Conservation (phyloP, 2,888 invertebrate species). For the Zygaena filipendulae region DNA sequence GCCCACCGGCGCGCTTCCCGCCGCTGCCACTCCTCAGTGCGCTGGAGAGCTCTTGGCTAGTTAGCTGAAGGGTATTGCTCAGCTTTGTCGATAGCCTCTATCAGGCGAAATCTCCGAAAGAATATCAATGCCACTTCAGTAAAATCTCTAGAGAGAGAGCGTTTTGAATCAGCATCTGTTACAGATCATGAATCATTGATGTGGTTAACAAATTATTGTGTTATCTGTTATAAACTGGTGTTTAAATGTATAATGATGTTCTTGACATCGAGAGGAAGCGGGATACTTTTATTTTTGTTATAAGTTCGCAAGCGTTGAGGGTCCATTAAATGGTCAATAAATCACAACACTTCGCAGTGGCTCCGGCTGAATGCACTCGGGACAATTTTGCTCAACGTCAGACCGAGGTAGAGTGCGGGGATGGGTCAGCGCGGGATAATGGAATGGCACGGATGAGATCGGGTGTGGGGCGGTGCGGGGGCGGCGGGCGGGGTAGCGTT, state of each 20-base stretch:
- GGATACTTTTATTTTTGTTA: too few relatives aligned
- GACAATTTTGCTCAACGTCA: conserved; percentile 41
- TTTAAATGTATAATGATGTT: too few relatives aligned
- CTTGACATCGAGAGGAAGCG: too few relatives aligned
- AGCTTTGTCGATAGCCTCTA: conserved; percentile 41
- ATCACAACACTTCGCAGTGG: conserved; percentile 51
- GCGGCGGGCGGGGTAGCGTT: conserved; percentile 24
- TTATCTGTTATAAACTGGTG: too few relatives aligned
- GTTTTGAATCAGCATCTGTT: too few relatives aligned
- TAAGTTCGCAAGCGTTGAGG: conserved; percentile 33
- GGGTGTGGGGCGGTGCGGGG: conserved; percentile 18
- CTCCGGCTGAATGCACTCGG: conserved; percentile 48
- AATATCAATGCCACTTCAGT: too few relatives aligned
- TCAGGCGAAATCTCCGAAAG: too few relatives aligned
- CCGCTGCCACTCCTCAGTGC: conserved; percentile 26
- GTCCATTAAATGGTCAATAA: conserved; percentile 58
- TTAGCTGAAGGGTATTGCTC: conserved; percentile 14
- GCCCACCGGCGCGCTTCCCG: conserved; percentile 54
- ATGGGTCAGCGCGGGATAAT: conserved; percentile 25
- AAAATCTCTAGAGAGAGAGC: too few relatives aligned
- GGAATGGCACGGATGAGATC: conserved; percentile 26
- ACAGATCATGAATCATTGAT: too few relatives aligned
- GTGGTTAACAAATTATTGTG: too few relatives aligned
- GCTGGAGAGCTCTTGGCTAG: conserved; percentile 48
- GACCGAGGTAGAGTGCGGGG: too few relatives aligned